Conservation (phyloP, 2,797 vertebrate species). For the Echiichthys vipera region DNA sequence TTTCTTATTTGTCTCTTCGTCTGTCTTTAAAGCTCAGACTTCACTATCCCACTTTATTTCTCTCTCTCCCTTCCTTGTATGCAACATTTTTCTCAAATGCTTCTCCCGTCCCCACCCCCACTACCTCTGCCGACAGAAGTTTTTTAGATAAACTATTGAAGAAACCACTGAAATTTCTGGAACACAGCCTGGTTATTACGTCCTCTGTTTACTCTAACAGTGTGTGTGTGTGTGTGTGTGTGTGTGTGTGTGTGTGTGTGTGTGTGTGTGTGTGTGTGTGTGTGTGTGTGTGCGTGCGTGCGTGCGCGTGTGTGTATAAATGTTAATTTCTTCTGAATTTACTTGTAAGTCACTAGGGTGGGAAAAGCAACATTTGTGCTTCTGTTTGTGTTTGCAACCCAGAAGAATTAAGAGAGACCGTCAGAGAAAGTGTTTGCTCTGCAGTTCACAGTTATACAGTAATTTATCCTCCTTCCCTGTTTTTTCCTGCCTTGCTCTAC, state of each 20-base stretch:
- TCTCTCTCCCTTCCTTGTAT: not conserved
- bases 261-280: not conserved
- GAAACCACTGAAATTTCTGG: slow-evolving; percentile 11
- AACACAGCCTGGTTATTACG: slow-evolving; percentile 18
- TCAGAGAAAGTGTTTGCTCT: slow-evolving; percentile 51
- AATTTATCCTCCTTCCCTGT: slow-evolving; percentile 23
- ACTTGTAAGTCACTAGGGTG: too few species aligned
- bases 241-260: not conserved
- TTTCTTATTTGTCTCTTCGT: too few species aligned
- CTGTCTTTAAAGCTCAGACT: too few species aligned
- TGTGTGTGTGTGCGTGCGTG: not conserved
- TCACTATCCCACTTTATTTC: not conserved
- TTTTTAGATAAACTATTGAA: slow-evolving; percentile 21
- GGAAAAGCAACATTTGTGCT: too few species aligned
- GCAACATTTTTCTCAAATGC: not conserved
- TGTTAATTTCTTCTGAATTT: too few species aligned
- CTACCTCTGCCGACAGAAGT: not conserved
- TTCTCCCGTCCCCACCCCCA: not conserved
- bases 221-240: not conserved
- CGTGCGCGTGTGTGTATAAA: too few species aligned
- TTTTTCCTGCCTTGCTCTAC: not conserved
- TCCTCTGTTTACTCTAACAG: too few species aligned
- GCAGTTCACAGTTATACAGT: slow-evolving; percentile 48
- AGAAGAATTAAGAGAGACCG: slow-evolving; percentile 12
- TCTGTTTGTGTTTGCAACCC: slow-evolving; percentile 3